A percentile compares a stretch with the other conserved stretches of the same genome.
These are phyloP conservation scores for Bombus superbus DNA, from an alignment of 1,140 invertebrate genomes.

Conservation along the genomic window DNA sequence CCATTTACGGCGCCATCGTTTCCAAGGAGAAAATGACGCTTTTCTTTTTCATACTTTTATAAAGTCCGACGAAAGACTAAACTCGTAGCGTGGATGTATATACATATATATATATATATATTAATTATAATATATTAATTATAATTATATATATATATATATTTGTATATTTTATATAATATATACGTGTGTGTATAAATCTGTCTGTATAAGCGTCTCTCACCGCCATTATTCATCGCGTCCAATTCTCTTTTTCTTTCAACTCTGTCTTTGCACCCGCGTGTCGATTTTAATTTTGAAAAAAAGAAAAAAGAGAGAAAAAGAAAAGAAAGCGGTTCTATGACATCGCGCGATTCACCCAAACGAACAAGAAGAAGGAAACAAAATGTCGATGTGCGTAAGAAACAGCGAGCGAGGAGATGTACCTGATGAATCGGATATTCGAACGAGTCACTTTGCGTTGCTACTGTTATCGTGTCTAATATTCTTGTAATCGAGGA, in stretches of 20 bases:
- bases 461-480: slow-evolving; percentile 38
- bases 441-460: slow-evolving; percentile 53
- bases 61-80: slow-evolving; percentile 49
- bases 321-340: slow-evolving; percentile 8
- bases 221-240: background rate
- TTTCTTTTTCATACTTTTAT: slow-evolving; percentile 66
- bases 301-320: no score
- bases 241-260: background rate
- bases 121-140: no score
- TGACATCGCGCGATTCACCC: slow-evolving; percentile 39
- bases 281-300: slow-evolving; percentile 4
- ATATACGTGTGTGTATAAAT: slow-evolving; percentile 24
- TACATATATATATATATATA: background rate
- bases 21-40: slow-evolving; percentile 19
- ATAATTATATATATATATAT: background rate
- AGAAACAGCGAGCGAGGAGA: slow-evolving; percentile 54
- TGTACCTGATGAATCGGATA: slow-evolving; percentile 70
- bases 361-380: background rate
- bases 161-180: background rate
- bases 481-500: slow-evolving; percentile 27
- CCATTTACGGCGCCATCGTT: slow-evolving; percentile 46
- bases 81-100: slow-evolving; percentile 40
- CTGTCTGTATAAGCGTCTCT: slow-evolving; percentile 12
- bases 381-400: background rate
- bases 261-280: slow-evolving; percentile 4